Conservation (phyloP, 2,113 vertebrate genomes). For the Anhinga rufa region DNA sequence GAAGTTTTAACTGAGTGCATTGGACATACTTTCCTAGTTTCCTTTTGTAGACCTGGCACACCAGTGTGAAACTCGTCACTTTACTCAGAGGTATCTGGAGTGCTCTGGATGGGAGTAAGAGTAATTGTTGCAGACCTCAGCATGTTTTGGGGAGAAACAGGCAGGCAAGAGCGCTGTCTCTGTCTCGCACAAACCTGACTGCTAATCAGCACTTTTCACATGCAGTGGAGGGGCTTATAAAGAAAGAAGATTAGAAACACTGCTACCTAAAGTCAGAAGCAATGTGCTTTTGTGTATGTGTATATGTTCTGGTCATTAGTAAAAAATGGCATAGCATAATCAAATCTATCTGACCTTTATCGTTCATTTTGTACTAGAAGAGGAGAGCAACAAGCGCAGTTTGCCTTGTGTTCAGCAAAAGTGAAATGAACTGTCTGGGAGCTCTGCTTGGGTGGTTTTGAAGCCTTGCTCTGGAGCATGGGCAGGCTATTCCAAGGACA, state of each 20-base stretch:
- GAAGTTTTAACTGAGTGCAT: neutral
- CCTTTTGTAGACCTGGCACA: neutral
- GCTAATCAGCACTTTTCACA: neutral
- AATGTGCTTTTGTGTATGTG: neutral
- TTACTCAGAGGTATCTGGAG: neutral
- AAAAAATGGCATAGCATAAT: neutral
- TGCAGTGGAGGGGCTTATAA: neutral
- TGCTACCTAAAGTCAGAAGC: neutral
- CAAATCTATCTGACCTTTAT: neutral
- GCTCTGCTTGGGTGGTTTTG: neutral
- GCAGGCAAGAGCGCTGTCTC: neutral
- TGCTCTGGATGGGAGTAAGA: neutral
- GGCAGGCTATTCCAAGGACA: neutral
- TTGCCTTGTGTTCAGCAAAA: neutral
- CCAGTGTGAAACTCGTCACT: neutral
- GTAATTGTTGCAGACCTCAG: neutral
- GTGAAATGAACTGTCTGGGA: neutral
- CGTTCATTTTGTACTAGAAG: neutral
- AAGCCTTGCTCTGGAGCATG: neutral
- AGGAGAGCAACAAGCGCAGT: neutral
- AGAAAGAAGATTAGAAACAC: neutral
- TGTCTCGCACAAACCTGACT: neutral
- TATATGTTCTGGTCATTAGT: neutral
- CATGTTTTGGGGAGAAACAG: neutral
- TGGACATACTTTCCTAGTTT: neutral